Base-by-base conservation (phyloP, 1,140 invertebrate genomes). In the Arion vulgaris region DNA sequence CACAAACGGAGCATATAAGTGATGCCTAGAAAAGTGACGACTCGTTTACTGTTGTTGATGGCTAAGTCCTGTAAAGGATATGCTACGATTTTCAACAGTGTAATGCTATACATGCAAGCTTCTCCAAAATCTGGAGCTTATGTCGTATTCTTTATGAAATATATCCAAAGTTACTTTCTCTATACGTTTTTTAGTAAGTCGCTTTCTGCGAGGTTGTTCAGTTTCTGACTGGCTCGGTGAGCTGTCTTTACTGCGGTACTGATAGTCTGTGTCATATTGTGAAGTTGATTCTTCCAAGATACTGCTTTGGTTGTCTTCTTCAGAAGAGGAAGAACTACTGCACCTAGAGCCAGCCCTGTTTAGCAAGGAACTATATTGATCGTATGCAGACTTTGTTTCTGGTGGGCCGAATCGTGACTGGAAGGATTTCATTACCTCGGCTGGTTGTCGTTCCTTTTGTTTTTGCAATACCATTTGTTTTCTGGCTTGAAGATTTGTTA, bases 231-330 rank as follows among this genome's bases (percentile, higher is more conserved):
- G 72, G 45, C 66, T 83, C 49, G 66, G 36, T 15, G 75, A 49
- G 45, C 62, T 49, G 7, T 38, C 68, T n/a, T 79, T 74, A 66
- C 53, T 74, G 45, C 15, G 36, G 51, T 84, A 41, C 49, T 84
- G 83, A 62, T 84, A 84, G n/a, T 57, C 57, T 19, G 32, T 74
- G 79, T 84, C 79, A 28, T 80, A 84, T 5, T 74, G 32, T 1
- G 76, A 78, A 19, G 73, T 81, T 38, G 41, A 72, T 32, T 66
- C 68, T 34, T 80, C 57, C 41, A 75, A 32, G 62, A 77, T 51
- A 28, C 66, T 57, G 32, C 23, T 69, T 39, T 79, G 74, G 32
- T 77, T 73, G 2, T 77, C 26, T 7, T 82, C 69, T 15, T 51
- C 36, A 2, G 38, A 74, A 11, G 74, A 39, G 1, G 75, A 72